Conservation (phyloP, 2,888 invertebrate species). For the Microplitis deprimator region DNA sequence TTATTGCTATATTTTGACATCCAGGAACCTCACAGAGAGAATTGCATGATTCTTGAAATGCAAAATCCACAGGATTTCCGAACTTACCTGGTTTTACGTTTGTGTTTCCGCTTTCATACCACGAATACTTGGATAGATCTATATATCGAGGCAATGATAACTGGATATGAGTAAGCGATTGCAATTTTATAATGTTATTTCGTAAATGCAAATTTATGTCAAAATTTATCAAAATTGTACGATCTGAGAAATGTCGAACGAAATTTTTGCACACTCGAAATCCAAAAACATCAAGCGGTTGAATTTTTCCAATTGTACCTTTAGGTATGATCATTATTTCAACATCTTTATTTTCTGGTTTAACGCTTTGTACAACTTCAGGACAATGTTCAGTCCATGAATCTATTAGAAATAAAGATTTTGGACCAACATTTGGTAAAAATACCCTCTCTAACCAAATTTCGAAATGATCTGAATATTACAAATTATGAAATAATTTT, state of each 20-base stretch:
- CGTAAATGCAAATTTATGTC: constrained; percentile 12
- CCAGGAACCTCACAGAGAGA: neutral
- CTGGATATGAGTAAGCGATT: constrained; percentile 4
- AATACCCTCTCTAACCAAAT: no score
- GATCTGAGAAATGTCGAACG: neutral
- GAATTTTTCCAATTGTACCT: constrained; percentile 30
- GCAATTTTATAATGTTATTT: neutral
- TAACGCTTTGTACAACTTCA: no score
- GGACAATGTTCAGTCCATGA: no score
- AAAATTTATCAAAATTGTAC: neutral
- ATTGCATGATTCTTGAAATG: neutral
- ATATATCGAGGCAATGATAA: constrained; percentile 2
- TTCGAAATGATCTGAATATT: no score
- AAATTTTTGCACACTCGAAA: constrained; percentile 18
- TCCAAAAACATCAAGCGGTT: constrained; percentile 3
- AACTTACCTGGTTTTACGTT: neutral
- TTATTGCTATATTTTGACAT: constrained; percentile 2
- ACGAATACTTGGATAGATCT: neutral
- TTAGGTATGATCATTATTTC: constrained; percentile 3
- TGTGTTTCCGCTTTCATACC: neutral
- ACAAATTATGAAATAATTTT: no score
- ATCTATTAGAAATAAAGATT: neutral
- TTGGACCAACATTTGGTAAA: no score
- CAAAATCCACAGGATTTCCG: no score
- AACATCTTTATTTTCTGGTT: neutral